These are phyloP conservation scores for Cydia fagiglandana DNA, from an alignment of 1,140 invertebrate genomes.

Conservation along the genomic window DNA sequence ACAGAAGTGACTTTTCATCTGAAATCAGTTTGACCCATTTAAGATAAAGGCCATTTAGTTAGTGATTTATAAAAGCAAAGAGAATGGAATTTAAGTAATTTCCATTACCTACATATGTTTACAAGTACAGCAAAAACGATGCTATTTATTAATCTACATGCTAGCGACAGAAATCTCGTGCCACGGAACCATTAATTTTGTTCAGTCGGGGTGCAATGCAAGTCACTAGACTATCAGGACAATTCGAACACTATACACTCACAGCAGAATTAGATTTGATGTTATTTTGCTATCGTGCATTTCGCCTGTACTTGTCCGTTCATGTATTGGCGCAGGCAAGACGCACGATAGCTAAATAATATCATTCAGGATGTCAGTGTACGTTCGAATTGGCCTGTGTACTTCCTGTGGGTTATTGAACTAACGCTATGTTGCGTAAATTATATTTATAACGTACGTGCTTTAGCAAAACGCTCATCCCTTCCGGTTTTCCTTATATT, in stretches of 20 bases:
- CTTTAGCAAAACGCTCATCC: neutral
- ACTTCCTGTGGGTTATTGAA: too few species aligned
- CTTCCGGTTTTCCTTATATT: neutral
- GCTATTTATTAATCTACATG: neutral
- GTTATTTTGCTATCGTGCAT: too few species aligned
- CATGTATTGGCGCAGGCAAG: too few species aligned
- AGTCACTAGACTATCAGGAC: constrained; percentile 15
- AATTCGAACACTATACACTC: constrained; percentile 20
- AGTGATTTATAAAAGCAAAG: too few species aligned
- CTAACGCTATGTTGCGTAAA: constrained; percentile 34
- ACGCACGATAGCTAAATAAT: too few species aligned
- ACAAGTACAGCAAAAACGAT: constrained; percentile 2
- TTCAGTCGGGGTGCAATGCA: constrained; percentile 27
- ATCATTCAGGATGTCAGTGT: too few species aligned
- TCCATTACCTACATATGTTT: too few species aligned
- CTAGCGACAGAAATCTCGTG: constrained; percentile 38
- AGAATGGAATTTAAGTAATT: too few species aligned
- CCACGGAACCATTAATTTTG: constrained; percentile 43
- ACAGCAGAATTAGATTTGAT: neutral
- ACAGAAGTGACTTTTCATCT: too few species aligned
- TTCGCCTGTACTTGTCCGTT: too few species aligned
- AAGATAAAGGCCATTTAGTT: too few species aligned
- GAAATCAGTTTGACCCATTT: too few species aligned
- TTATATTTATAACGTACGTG: constrained; percentile 11
- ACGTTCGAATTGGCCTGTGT: neutral